Evolutionary conservation across 2,797 vertebrate genomes (phyloP), one percentile per base, ranked within the genome.

Genomic region (Anguilla anguilla): DNA sequence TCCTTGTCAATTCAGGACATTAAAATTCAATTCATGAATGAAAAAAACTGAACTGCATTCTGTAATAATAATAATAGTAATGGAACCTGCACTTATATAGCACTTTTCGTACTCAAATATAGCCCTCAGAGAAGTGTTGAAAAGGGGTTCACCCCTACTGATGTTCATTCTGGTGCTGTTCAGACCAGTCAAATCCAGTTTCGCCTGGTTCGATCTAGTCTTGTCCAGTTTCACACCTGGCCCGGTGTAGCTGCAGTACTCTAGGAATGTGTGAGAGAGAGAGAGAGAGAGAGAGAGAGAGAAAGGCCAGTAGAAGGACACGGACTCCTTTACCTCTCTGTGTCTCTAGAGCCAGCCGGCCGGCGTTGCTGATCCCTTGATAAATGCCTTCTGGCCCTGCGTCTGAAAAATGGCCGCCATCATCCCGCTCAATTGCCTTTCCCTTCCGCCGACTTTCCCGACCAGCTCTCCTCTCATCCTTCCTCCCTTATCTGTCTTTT

Each of bases 361-460:
- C 86, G 31, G 35, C 83, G 90, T 57, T 28, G 13, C 57, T 86
- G 92, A 90, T 87, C 89, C 89, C 88, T 93, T 93, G 92, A 94
- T 89, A 59, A 92, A 94, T 91, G 89, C 86, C 87, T 86, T 87
- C 89, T 1, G 85, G 74, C 61, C 64, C 79, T 67, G 81, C 6
- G 35, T 61, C 88, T 90, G 90, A 92, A 87, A 79, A 87, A 92
- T 89, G 84, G 87, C 89, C 74, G 88, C 90, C 90, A 91, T 91
- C 91, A 87, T 90, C 93, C 90, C 89, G 35, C 55, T 17, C 31
- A n/a, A 11, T 28, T 49, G 31, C 35, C 55, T 82, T 46, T n/a
- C 11, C 28, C 15, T 87, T 89, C 92, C 90, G 89, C 89, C 92
- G 89, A 90, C 93, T 87, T 90, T 90, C 90, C 89, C 89, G 87